Evolutionary conservation across 2,888 invertebrate genomes (phyloP).

Genomic region (Chymomyza caudatula): DNA sequence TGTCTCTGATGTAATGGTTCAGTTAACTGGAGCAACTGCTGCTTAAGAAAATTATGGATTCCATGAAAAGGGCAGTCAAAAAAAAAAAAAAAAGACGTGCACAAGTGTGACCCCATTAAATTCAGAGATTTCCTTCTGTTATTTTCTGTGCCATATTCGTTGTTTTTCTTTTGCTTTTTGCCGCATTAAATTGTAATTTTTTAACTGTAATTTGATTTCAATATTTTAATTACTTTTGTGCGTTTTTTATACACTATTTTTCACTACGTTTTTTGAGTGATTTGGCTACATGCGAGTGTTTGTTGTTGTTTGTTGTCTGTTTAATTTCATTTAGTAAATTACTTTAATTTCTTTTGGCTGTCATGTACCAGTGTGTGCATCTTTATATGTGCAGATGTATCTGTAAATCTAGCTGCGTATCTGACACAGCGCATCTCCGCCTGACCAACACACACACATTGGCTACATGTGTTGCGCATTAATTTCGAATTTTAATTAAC

Average conservation of each 20-base stretch:
- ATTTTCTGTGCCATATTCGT: background rate
- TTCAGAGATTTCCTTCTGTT: background rate
- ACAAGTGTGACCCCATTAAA: background rate
- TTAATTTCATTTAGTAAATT: slow-evolving; percentile 30
- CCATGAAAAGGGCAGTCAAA: background rate
- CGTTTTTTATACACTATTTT: slow-evolving; percentile 35
- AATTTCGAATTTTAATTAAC: slow-evolving; percentile 66
- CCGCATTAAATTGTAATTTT: slow-evolving; percentile 36
- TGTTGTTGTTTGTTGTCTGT: background rate
- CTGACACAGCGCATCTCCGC: background rate
- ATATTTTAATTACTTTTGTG: slow-evolving; percentile 64
- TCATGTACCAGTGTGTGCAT: slow-evolving; percentile 6
- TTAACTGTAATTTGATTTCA: slow-evolving; percentile 69
- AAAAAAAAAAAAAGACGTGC: background rate
- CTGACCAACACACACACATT: background rate
- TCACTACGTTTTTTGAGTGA: slow-evolving; percentile 6
- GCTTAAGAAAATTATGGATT: background rate
- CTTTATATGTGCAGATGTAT: slow-evolving; percentile 9
- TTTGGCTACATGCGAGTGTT: background rate
- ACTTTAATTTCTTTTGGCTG: slow-evolving; percentile 37
- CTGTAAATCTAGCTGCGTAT: slow-evolving; percentile 5
- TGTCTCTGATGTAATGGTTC: background rate
- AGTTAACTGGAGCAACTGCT: background rate
- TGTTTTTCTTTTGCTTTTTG: background rate
- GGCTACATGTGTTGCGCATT: slow-evolving; percentile 40